Percentiles rank a stretch among this genome's conserved stretches.
Evolutionary conservation across 2,888 invertebrate species (phyloP).

Genomic region (Taphrorychus bicolor): DNA sequence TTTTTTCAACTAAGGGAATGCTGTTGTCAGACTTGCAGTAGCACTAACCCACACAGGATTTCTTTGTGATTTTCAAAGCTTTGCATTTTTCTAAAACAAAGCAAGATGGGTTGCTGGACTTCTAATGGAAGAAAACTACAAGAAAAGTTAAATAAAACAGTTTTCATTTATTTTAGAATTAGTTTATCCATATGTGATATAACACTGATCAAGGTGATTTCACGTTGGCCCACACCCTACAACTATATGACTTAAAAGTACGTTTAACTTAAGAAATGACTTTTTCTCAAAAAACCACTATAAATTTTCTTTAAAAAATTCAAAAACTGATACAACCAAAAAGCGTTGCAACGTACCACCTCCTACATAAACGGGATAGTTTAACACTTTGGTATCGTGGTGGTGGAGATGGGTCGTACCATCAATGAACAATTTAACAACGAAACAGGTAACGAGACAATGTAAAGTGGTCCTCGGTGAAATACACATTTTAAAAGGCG

Average conservation of each 20-base stretch:
- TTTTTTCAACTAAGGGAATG: too few relatives aligned
- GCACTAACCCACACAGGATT: too few relatives aligned
- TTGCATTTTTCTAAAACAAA: too few relatives aligned
- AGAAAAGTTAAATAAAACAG: conserved; percentile 28
- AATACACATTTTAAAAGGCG: conserved; percentile 34
- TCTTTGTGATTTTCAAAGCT: too few relatives aligned
- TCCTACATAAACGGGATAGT: too few relatives aligned
- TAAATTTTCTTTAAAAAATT: too few relatives aligned
- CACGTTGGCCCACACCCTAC: conserved; percentile 35
- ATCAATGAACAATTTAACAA: background rate
- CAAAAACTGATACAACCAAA: too few relatives aligned
- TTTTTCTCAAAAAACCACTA: too few relatives aligned
- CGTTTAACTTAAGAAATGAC: conserved; percentile 16
- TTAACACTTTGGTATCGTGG: too few relatives aligned
- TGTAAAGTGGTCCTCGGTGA: conserved; percentile 34
- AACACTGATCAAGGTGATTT: conserved; percentile 38
- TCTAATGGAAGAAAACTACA: conserved; percentile 3
- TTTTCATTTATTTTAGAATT: conserved; percentile 34
- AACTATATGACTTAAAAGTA: conserved; percentile 22
- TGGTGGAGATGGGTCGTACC: background rate
- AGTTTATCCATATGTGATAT: conserved; percentile 38
- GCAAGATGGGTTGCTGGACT: too few relatives aligned
- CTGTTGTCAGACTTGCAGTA: too few relatives aligned
- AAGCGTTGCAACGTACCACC: too few relatives aligned
- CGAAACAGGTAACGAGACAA: background rate